Conservation (phyloP, 2,113 vertebrate species). For the Tetrax tetrax region DNA sequence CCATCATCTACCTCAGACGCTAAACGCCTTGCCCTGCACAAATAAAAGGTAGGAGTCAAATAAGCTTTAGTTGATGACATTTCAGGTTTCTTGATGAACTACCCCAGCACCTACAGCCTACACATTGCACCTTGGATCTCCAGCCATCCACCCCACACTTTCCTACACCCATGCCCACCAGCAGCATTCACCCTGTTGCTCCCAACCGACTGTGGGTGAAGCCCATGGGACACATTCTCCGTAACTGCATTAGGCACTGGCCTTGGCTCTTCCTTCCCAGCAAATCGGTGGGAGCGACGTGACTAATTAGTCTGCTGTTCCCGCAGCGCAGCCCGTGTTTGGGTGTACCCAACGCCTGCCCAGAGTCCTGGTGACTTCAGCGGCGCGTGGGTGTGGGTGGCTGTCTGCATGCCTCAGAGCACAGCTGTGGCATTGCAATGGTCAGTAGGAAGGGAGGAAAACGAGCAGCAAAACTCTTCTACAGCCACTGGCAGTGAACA, state of each 20-base stretch:
- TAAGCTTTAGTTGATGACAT: not conserved
- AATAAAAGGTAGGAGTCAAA: not conserved
- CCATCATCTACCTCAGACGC: not conserved
- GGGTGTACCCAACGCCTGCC: not conserved
- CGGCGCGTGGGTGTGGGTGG: accelerated
- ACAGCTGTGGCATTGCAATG: accelerated
- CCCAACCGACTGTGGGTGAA: not conserved
- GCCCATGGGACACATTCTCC: not conserved
- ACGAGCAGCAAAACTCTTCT: not conserved
- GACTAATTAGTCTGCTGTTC: too few species aligned
- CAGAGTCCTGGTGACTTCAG: not conserved
- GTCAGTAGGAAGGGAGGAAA: not conserved
- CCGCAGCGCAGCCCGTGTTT: not conserved
- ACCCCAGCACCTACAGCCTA: not conserved
- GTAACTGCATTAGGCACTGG: not conserved
- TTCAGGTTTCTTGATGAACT: not conserved
- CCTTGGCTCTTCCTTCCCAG: not conserved
- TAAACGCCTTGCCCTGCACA: accelerated
- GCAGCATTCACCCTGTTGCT: not conserved
- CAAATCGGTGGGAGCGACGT: not conserved
- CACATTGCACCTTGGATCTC: not conserved
- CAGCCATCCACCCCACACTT: not conserved
- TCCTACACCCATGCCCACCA: not conserved
- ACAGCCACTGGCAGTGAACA: not conserved
- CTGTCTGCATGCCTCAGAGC: not conserved